Evolutionary conservation across 2,888 invertebrate species (phyloP).

Genomic region (Dichetophora obliterata): DNA sequence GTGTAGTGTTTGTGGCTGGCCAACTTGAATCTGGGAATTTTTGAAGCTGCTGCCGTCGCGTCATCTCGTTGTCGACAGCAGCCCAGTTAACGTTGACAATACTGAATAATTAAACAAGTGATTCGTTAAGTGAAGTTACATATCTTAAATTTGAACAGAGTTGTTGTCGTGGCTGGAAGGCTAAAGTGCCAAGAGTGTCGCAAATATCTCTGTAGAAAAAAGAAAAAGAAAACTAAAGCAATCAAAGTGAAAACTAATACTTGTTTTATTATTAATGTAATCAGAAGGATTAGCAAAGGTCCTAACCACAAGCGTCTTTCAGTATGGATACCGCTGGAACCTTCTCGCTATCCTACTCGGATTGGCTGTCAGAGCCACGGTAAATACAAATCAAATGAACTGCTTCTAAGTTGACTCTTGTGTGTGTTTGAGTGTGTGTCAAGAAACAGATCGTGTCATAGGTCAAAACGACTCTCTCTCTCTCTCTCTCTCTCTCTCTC

Average conservation of each 20-base stretch:
- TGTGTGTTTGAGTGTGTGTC: constrained; percentile 25
- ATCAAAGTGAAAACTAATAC: no score
- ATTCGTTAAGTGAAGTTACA: no score
- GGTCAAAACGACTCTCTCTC: no score
- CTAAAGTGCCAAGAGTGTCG: neutral
- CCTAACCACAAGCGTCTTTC: neutral
- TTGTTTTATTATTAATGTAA: neutral
- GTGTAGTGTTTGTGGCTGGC: neutral
- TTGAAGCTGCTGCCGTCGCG: no score
- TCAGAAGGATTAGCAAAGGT: neutral
- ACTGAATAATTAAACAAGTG: no score
- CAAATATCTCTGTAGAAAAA: neutral
- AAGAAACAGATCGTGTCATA: no score
- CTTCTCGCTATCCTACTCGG: constrained; percentile 69
- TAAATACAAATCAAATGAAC: constrained; percentile 49
- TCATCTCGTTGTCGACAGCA: no score
- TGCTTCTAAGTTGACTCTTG: constrained; percentile 3
- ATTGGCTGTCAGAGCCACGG: constrained; percentile 70
- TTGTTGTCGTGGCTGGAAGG: no score
- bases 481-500: no score
- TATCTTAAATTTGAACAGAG: no score
- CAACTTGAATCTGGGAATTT: no score
- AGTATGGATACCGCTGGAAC: constrained; percentile 68
- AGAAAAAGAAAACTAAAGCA: neutral
- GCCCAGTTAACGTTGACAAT: no score